Percentiles rank a stretch among this genome's conserved stretches.
Evolutionary conservation across 2,888 invertebrate genomes (phyloP).

Genomic region (Coremacera marginata): DNA sequence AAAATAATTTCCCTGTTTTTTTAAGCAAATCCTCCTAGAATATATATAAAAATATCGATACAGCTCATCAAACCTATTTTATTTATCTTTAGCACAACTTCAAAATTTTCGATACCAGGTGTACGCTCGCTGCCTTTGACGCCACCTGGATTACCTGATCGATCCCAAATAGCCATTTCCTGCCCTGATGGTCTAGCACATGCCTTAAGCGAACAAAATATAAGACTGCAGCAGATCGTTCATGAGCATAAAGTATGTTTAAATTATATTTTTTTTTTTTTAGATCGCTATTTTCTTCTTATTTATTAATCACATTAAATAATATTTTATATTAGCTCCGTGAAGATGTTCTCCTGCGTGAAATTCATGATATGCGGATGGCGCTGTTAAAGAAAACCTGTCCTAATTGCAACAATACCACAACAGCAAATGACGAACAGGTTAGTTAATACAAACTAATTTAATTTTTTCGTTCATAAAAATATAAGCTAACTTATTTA

Average conservation of each 20-base stretch:
- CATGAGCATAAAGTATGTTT: slow-evolving; percentile 79
- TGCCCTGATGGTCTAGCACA: slow-evolving; percentile 69
- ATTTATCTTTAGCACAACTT: slow-evolving; percentile 54
- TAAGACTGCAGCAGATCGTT: slow-evolving; percentile 84
- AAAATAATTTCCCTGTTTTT: too few species aligned
- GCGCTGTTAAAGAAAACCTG: slow-evolving; percentile 75
- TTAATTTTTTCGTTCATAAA: background rate
- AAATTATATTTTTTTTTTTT: background rate
- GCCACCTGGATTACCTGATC: slow-evolving; percentile 70
- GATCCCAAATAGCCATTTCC: slow-evolving; percentile 63
- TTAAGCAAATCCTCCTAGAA: background rate
- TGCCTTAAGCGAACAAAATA: slow-evolving; percentile 69
- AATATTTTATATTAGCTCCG: slow-evolving; percentile 73
- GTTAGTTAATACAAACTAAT: slow-evolving; percentile 59
- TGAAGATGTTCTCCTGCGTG: slow-evolving; percentile 82
- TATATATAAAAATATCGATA: background rate
- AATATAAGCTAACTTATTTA: background rate
- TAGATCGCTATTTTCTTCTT: background rate
- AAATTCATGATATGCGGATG: slow-evolving; percentile 82
- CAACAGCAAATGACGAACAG: slow-evolving; percentile 66
- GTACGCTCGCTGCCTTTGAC: slow-evolving; percentile 70
- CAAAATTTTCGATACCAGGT: slow-evolving; percentile 63
- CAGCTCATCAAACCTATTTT: background rate
- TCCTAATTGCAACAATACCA: slow-evolving; percentile 74
- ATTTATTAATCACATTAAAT: background rate